phyloP scores from a whole-genome alignment of 2,113 vertebrate species.

The Turnix velox region DNA sequence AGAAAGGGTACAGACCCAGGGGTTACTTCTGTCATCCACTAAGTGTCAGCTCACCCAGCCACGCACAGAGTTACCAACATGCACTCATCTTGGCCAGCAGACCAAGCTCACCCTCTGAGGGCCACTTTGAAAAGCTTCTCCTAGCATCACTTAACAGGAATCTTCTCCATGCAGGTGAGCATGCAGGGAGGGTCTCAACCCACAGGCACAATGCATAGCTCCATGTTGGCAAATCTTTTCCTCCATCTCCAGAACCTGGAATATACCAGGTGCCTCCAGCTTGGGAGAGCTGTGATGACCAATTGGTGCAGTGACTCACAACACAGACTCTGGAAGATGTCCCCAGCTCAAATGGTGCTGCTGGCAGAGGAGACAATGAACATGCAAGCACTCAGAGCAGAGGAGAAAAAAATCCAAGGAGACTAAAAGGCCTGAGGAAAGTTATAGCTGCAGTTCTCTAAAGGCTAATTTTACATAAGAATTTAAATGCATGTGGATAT shows the following conservation, averaged over 20 bases:
- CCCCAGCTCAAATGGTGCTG: background rate
- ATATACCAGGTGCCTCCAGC: background rate
- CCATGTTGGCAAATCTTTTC: background rate
- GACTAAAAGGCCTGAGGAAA: background rate
- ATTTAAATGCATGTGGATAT: background rate
- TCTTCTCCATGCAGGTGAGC: fast-evolving
- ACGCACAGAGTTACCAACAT: fast-evolving
- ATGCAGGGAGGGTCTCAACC: background rate
- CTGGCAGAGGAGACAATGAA: background rate
- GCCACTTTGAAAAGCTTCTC: background rate
- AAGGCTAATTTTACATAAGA: background rate
- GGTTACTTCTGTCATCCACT: background rate
- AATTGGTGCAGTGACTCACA: background rate
- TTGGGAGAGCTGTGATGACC: background rate
- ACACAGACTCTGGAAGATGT: background rate
- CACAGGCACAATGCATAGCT: fast-evolving
- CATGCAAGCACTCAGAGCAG: background rate
- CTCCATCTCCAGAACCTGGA: background rate
- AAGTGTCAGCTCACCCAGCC: background rate
- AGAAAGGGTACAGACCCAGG: background rate
- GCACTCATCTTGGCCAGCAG: fast-evolving
- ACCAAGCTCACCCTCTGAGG: background rate
- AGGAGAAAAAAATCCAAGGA: background rate
- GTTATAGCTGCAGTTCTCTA: background rate
- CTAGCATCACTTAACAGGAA: no score